Conservation (phyloP, 35 echinoderm and acorn worm species). For the Holothuria glaberrima region DNA sequence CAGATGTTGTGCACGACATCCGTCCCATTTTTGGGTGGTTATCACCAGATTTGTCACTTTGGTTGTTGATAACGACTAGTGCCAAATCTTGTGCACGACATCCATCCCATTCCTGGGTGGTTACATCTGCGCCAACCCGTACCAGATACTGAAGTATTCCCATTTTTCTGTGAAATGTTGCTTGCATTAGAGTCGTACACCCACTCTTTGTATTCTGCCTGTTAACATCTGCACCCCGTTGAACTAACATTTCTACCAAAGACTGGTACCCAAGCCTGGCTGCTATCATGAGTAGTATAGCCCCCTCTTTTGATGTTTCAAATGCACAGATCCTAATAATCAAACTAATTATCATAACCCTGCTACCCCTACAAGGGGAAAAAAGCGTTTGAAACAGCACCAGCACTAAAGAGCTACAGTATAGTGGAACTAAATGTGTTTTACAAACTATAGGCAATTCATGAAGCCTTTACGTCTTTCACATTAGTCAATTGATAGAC, state of each 20-base stretch:
- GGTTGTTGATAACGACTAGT: constrained; percentile 81
- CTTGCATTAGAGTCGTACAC: constrained; percentile 94
- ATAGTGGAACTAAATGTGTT: no score
- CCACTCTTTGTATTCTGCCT: constrained; percentile 82
- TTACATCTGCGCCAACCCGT: constrained; percentile 80
- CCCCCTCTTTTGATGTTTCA: constrained; percentile 76
- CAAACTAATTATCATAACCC: no score
- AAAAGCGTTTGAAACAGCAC: no score
- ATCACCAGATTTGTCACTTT: constrained; percentile 74
- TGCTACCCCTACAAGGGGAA: no score
- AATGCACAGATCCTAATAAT: no score
- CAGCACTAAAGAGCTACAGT: no score
- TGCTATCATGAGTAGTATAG: constrained; percentile 91
- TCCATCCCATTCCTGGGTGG: constrained; percentile 79
- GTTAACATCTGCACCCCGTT: constrained; percentile 86
- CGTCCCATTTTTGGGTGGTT: constrained; percentile 77
- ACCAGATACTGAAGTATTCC: constrained; percentile 78
- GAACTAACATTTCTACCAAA: constrained; percentile 83
- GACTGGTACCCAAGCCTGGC: constrained; percentile 73
- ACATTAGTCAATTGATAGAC: no score
- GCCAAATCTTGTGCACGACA: constrained; percentile 90
- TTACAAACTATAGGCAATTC: no score
- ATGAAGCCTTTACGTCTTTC: no score
- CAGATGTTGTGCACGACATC: constrained; percentile 85
- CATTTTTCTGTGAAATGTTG: constrained; percentile 82